These are phyloP conservation scores for Circaetus gallicus DNA, from an alignment of 2,113 vertebrate species.

Conservation along the genomic window DNA sequence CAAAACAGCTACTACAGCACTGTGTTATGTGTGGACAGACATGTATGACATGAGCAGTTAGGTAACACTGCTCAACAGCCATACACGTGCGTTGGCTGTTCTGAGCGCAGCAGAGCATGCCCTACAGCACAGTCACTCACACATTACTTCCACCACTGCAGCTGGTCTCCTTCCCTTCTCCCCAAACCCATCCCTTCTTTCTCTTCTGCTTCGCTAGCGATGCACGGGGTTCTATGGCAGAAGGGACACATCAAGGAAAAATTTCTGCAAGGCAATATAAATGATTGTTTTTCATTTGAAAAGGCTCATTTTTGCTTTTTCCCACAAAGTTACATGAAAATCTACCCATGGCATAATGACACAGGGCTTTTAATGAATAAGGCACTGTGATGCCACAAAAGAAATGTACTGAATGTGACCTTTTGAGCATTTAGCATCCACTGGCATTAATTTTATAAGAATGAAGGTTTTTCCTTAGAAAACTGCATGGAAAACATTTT, in stretches of 20 bases:
- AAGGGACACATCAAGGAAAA: neutral
- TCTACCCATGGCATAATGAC: neutral
- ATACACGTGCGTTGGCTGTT: neutral
- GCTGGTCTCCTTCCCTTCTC: neutral
- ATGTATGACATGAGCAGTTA: neutral
- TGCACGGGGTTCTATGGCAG: neutral
- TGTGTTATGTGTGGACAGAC: neutral
- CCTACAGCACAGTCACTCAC: conserved; percentile 8
- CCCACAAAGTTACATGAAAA: conserved; percentile 1
- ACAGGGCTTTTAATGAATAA: conserved; percentile 19
- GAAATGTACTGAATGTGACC: neutral
- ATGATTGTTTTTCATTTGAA: conserved; percentile 1
- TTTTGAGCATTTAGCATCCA: neutral
- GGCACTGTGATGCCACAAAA: neutral
- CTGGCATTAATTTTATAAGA: neutral
- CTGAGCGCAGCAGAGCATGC: neutral
- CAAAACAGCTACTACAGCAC: neutral
- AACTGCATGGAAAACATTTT: neutral
- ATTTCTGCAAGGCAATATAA: neutral
- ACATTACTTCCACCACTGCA: conserved; percentile 24
- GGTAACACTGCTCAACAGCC: neutral
- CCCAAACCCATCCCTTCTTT: neutral
- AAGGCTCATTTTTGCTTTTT: conserved; percentile 19
- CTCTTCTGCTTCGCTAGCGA: neutral
- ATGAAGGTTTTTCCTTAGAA: neutral